phyloP scores from a whole-genome alignment of 1,140 invertebrate genomes.

The Heliconius eleuchia region DNA sequence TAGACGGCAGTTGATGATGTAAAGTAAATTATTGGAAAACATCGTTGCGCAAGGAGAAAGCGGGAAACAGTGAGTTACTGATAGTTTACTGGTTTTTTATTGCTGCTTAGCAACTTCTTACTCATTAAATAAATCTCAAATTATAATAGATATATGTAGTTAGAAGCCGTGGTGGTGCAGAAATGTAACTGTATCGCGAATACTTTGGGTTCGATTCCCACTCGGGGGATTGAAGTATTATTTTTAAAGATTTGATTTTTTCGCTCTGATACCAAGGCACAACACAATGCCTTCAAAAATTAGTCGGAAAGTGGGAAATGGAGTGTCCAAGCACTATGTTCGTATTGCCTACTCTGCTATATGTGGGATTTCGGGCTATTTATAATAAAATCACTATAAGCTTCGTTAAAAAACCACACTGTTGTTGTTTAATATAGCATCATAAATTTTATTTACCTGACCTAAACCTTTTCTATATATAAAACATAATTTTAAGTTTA shows the following conservation, averaged over 20 bases:
- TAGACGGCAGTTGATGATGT: constrained; percentile 48
- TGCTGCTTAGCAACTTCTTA: constrained; percentile 34
- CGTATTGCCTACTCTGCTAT: too few species aligned
- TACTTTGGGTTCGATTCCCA: too few species aligned
- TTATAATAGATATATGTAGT: background rate
- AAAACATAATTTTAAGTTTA: constrained; percentile 33
- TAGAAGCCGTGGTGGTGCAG: too few species aligned
- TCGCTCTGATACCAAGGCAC: too few species aligned
- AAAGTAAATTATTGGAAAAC: constrained; percentile 55
- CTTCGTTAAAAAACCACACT: constrained; percentile 10
- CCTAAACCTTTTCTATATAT: constrained; percentile 6
- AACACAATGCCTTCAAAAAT: too few species aligned
- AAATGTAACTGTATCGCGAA: too few species aligned
- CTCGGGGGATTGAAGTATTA: too few species aligned
- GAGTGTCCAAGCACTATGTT: too few species aligned
- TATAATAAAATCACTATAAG: background rate
- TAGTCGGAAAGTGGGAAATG: too few species aligned
- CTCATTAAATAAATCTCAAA: constrained; percentile 27
- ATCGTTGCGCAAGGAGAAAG: constrained; percentile 68
- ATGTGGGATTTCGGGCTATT: too few species aligned
- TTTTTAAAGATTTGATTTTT: too few species aligned
- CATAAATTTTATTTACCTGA: constrained; percentile 12
- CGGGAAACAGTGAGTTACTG: constrained; percentile 59
- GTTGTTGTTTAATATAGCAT: constrained; percentile 11
- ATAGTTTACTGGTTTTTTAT: constrained; percentile 56